These are phyloP conservation scores for Brachionus paranguensis DNA, from an alignment of 1,140 invertebrate species.

Conservation along the genomic window DNA sequence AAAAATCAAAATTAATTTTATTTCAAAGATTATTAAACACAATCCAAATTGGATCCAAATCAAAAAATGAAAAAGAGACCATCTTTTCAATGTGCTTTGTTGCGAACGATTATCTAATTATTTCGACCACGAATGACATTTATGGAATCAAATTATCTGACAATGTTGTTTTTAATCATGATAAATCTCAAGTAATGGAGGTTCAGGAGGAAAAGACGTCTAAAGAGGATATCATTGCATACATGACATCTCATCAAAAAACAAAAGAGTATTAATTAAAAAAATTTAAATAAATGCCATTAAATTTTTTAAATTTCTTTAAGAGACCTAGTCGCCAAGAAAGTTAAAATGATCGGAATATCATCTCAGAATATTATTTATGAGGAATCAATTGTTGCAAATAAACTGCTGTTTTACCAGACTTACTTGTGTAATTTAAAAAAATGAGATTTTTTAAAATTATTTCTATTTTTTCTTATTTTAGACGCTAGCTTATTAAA, in stretches of 20 bases:
- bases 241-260: neutral
- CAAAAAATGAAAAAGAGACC: neutral
- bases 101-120: neutral
- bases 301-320: neutral
- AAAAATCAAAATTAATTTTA: neutral
- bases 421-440: neutral
- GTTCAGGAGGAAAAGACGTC: neutral
- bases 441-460: neutral
- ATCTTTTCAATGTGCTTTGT: constrained; percentile 15
- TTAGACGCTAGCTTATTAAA: neutral
- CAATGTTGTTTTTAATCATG: neutral
- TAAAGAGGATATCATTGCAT: neutral
- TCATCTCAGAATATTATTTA: constrained; percentile 6
- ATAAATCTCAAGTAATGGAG: neutral
- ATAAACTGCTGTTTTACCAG: neutral
- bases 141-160: neutral
- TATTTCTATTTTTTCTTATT: neutral
- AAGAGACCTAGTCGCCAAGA: neutral
- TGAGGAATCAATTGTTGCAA: neutral
- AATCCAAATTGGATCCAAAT: neutral
- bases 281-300: neutral
- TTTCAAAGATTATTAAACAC: neutral
- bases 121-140: neutral
- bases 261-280: neutral
- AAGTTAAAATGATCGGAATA: constrained; percentile 1